Evolutionary conservation across 2,888 invertebrate genomes (phyloP), one percentile per base, ranked within the genome.

Genomic region (Ceriagrion tenellum): DNA sequence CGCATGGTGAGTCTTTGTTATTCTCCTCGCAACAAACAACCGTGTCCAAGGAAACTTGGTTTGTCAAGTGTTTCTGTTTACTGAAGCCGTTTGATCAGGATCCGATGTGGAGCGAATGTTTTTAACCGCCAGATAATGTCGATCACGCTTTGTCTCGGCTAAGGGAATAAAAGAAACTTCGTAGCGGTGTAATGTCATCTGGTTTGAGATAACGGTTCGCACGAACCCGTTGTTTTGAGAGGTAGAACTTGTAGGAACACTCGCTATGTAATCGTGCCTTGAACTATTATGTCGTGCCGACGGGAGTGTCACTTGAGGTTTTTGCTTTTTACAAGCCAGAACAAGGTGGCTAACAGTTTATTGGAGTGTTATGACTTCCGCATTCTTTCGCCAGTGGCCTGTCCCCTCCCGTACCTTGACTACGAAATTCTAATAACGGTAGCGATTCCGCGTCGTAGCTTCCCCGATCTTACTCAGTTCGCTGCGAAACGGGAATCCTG

Each of bases 371-470:
- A 81, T n/a, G 93, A 93, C 93, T 93, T 93, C 93, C 93, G 93
- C 93, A 93, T 93, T 93, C 93, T 93, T 93, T 93, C 93, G 40
- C 47, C 63, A 74, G 69, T 69, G 69, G 93, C 69, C 93, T 69
- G 63, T 47, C 93, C 93, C 55, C 69, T 30, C 91, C 59, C 88
- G 88, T 91, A 91, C 93, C 93, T 40, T 93, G 93, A 93, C 93
- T 93, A 69, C 93, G 69, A 93, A 93, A 93, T 47, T 63, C 69
- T 69, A 93, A 93, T 93, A 93, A 93, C 93, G 93, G 93, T 93
- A 93, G 47, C 69, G n/a, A 93, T 35, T 81, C 81, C 81, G 81
- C 81, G 81, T 81, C 81, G 35, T 35, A 35, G 35, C 81, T 74
- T 74, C 40, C 16, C 69, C n/a, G 55, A 55, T 55, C 23, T n/a